Evolutionary conservation across 2,797 vertebrate species (phyloP), one percentile per base, ranked within the genome.

Genomic region (Emydoidea blandingii): DNA sequence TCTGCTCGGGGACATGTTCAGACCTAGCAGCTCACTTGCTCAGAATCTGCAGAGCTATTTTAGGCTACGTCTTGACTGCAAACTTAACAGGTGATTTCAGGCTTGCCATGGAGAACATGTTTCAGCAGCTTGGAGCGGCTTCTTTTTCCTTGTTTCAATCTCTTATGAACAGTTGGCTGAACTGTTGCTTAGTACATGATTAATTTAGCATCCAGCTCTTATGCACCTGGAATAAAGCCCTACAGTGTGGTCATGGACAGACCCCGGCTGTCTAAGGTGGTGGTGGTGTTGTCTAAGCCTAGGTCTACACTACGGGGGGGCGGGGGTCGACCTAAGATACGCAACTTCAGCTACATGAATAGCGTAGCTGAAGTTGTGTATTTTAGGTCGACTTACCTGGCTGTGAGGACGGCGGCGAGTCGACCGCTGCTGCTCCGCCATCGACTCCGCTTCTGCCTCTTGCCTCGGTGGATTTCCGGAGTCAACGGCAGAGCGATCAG

Each of bases 21-120:
- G 74, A 34, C 54, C 5, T 10, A 79, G 82, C 44, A 94, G 34
- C 6, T 21, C 44, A 44, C 49, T 80, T 65, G 41, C 41, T 88
- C 81, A 34, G 76, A 81, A 41, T 41, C 84, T 91, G 56, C 47
- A 65, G 50, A 16, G 34, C 25, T 54, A 84, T 65, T 5, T 94
- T 34, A 68, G 57, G 57, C 37, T 68, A 14, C 14, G 2, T 76
- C 44, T 76, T 76, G 74, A 47, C 41, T 4, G 82, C 56, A 57
- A 84, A 49, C 65, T 68, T 94, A 88, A 83, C 95, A 97, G 95
- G 96, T 97, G 93, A 90, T 85, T 65, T 85, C 74, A 82, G 57
- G 59, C 59, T 92, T 8, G 0, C 54, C 16, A 23, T 72, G 54
- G 15, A 87, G 79, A 91, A 62, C 21, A 11, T 21, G 8, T 12